Evolutionary conservation across 2,113 vertebrate genomes (phyloP).

Genomic region (Poeciliopsis retropinna): DNA sequence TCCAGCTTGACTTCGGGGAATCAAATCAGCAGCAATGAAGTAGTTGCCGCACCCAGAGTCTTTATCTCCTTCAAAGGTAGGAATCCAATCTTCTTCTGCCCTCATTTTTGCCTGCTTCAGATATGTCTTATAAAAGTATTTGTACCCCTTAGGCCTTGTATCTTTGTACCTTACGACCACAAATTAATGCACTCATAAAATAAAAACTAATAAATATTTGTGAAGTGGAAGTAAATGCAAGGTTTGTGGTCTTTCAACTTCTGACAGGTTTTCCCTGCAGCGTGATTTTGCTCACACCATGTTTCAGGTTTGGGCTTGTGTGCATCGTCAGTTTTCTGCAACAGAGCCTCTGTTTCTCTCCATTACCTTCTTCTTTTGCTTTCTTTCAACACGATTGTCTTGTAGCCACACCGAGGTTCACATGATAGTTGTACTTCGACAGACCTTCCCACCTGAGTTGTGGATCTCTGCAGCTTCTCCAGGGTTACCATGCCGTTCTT

Average conservation of each 20-base stretch:
- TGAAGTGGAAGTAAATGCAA: background rate
- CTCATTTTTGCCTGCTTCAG: background rate
- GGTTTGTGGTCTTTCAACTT: background rate
- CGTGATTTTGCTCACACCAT: background rate
- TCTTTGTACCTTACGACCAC: background rate
- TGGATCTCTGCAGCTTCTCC: background rate
- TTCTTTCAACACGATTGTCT: background rate
- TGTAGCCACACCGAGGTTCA: background rate
- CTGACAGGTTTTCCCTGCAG: background rate
- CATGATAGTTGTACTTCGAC: background rate
- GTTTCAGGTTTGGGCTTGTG: background rate
- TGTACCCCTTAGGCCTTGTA: background rate
- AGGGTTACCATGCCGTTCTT: background rate
- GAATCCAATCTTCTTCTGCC: constrained; percentile 19
- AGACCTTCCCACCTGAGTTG: background rate
- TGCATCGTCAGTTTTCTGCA: background rate
- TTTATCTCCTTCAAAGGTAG: constrained; percentile 85
- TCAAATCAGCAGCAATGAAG: constrained; percentile 63
- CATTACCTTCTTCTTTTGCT: background rate
- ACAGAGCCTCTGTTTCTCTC: background rate
- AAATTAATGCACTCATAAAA: background rate
- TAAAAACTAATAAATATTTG: background rate
- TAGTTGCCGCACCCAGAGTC: constrained; percentile 78
- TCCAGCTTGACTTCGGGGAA: constrained; percentile 58
- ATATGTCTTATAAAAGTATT: background rate